Percentiles rank a stretch among this genome's conserved stretches.
These are phyloP conservation scores for Phortica magna DNA, from an alignment of 2,888 invertebrate genomes.

Conservation along the genomic window DNA sequence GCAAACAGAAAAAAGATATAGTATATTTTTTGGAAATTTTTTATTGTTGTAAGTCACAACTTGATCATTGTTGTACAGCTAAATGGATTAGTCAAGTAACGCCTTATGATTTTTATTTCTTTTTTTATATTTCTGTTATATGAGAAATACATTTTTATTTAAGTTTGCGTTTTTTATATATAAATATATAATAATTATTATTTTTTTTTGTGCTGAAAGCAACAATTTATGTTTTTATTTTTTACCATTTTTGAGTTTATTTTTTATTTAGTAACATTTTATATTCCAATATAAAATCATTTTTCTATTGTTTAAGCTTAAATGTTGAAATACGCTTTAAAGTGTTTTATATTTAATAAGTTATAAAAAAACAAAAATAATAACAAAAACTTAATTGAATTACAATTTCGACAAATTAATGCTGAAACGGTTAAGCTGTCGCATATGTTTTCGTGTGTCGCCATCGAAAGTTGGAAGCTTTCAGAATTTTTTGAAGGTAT, in stretches of 20 bases:
- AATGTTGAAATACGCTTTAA: constrained; percentile 15
- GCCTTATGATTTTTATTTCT: constrained; percentile 14
- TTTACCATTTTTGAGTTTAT: constrained; percentile 6
- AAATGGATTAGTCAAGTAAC: neutral
- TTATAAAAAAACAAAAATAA: neutral
- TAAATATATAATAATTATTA: constrained; percentile 5
- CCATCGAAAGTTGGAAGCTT: no score
- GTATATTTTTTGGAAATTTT: constrained; percentile 44
- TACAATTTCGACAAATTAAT: no score
- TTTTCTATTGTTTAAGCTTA: constrained; percentile 11
- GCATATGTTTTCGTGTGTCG: no score
- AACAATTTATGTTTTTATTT: constrained; percentile 1
- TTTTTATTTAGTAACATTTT: constrained; percentile 15
- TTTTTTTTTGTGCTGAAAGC: constrained; percentile 5
- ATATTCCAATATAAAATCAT: neutral
- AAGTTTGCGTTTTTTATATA: no score
- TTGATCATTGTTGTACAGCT: constrained; percentile 10
- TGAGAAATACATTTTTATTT: no score
- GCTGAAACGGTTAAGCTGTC: no score
- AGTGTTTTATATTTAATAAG: constrained; percentile 17
- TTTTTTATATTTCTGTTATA: constrained; percentile 6
- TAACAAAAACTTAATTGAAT: constrained; percentile 2
- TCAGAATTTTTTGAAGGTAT: no score
- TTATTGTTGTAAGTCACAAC: constrained; percentile 38
- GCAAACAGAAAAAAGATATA: neutral